Evolutionary conservation across 2,797 vertebrate species (phyloP).

Genomic region (Buphagus erythrorhynchus): DNA sequence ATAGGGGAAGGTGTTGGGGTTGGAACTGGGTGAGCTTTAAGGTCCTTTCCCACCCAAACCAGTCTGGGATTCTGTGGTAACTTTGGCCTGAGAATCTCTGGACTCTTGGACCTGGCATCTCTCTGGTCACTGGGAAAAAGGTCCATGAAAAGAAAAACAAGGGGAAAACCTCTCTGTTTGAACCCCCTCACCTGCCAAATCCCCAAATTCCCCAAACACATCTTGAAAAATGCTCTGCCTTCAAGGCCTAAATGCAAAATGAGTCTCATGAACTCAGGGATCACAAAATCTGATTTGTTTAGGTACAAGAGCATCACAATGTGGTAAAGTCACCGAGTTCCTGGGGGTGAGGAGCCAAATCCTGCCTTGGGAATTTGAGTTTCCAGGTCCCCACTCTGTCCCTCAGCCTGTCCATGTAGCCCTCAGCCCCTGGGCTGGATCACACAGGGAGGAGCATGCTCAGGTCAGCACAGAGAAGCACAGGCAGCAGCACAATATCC

Average conservation of each 20-base stretch:
- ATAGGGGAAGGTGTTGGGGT: neutral
- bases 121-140: neutral
- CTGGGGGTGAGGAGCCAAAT: neutral
- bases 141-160: neutral
- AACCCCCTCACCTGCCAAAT: neutral
- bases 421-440: neutral
- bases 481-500: neutral
- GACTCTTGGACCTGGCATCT: neutral
- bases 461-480: conserved; percentile 3
- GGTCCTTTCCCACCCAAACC: neutral
- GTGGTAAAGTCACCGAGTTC: neutral
- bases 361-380: neutral
- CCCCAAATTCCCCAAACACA: neutral
- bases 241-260: neutral
- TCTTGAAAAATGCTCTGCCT: neutral
- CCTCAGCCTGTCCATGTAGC: neutral
- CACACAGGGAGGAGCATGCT: conserved; percentile 32
- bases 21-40: neutral
- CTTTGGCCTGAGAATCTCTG: neutral
- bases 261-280: accelerated
- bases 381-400: neutral
- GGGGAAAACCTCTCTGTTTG: neutral
- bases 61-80: neutral
- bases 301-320: neutral
- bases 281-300: neutral